Base-by-base conservation (phyloP, 2,113 vertebrate species). In the Corvus cornix region DNA sequence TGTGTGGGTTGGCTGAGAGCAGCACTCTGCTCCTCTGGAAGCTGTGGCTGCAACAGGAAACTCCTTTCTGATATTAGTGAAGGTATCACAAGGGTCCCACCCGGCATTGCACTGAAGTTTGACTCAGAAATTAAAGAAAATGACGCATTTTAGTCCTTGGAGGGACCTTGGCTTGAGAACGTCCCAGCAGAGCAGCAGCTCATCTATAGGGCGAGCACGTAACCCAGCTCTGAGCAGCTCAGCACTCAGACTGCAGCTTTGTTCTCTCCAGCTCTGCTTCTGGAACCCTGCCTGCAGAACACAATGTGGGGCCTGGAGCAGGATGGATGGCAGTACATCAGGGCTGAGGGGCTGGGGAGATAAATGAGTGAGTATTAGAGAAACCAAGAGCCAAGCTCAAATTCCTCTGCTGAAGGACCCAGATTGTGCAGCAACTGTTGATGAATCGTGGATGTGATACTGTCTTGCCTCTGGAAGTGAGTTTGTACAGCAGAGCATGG, bases 351-450 rank as follows among this genome's bases (percentile, higher is more conserved):
- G 81, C 59, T 91, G 85, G 70, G 67, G 43, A 94, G 78, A 87
- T 72, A 90, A 89, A 87, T 68, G 73, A 87, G 83, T 13, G 76
- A 68, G 43, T 64, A 11, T 39, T 33, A 81, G 64, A 44, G 62
- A 68, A 95, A 81, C n/a, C 23, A 35, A 84, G 64, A 2, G 23
- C 92, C 88, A 81, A 35, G 21, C 31, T 58, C 43, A 10, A 59
- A 95, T 96, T 95, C 90, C 62, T 92, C 76, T 66, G 76, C 69
- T 90, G 77, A 52, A 72, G 90, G 73, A 90, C 88, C 49, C 83
- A 84, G 83, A 93, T 69, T 93, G 90, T 95, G 76, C 90, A 95
- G 90, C 92, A 93, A 68, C 92, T 89, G 69, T 19, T 95, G 90
- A 89, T 84, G 69, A 24, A 88, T 92, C 0, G 1, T 78, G 88